A percentile compares a stretch with the other conserved stretches of the same genome.
Evolutionary conservation across 2,888 invertebrate genomes (phyloP).

Genomic region (Tenthredo scrophulariae): DNA sequence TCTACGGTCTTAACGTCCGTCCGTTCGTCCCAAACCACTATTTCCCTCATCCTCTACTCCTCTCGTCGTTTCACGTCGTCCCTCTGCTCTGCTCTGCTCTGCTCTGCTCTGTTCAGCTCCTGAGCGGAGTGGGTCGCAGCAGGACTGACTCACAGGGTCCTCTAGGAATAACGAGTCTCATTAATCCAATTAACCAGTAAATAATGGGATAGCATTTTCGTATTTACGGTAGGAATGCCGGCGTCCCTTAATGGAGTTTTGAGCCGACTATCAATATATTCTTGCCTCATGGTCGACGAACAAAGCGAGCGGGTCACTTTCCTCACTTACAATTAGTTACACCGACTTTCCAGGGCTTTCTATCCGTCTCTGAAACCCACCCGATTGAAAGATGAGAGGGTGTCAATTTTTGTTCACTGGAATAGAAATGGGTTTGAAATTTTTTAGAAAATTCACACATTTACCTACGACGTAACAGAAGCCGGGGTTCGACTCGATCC

Average conservation of each 20-base stretch:
- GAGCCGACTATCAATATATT: constrained; percentile 79
- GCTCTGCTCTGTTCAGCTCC: background rate
- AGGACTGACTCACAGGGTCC: constrained; percentile 58
- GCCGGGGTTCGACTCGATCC: no score
- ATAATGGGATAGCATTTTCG: constrained; percentile 78
- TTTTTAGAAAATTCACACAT: no score
- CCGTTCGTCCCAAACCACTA: constrained; percentile 29
- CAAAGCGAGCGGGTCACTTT: constrained; percentile 77
- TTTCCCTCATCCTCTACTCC: constrained; percentile 39
- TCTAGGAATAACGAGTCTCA: constrained; percentile 77
- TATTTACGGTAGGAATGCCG: constrained; percentile 77
- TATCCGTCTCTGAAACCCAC: background rate
- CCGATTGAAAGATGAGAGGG: background rate
- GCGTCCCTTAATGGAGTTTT: constrained; percentile 77
- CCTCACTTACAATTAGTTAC: constrained; percentile 76
- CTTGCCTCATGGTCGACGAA: constrained; percentile 65
- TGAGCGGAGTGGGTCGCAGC: constrained; percentile 41
- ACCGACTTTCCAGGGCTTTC: constrained; percentile 56
- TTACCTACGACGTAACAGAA: no score
- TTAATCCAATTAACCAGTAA: constrained; percentile 79
- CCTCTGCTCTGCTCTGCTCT: background rate
- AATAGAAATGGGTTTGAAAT: background rate
- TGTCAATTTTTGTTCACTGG: background rate
- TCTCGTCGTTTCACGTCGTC: constrained; percentile 56
- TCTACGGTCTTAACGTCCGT: constrained; percentile 60